Conservation (phyloP, 2,888 invertebrate genomes). For the Ryuthela nishihirai region DNA sequence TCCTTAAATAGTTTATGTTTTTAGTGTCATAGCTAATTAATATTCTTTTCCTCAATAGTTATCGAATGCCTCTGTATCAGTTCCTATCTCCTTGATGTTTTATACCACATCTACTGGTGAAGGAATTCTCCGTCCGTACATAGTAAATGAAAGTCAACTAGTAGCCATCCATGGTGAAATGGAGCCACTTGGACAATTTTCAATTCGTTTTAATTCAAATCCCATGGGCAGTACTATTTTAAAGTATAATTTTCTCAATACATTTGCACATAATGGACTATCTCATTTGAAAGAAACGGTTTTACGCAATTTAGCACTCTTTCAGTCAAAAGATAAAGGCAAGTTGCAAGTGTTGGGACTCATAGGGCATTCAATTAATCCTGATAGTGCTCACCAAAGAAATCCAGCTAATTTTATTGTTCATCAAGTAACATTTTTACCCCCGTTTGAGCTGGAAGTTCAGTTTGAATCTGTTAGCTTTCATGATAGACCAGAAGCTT, state of each 20-base stretch:
- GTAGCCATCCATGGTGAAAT: conserved; percentile 71
- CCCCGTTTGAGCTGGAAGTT: conserved; percentile 78
- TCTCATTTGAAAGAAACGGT: conserved; percentile 71
- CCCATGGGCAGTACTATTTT: conserved; percentile 55
- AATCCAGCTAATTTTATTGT: conserved; percentile 51
- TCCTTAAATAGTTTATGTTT: too few species aligned
- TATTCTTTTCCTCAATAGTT: too few species aligned
- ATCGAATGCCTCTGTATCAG: too few species aligned
- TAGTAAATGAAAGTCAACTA: conserved; percentile 46
- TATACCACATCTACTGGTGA: conserved; percentile 70
- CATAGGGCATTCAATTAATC: conserved; percentile 43
- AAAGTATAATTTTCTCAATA: conserved; percentile 70
- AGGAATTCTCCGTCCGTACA: conserved; percentile 46
- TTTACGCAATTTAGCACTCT: conserved; percentile 63
- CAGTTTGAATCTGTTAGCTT: conserved; percentile 69
- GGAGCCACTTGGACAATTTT: conserved; percentile 67
- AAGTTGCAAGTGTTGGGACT: conserved; percentile 49
- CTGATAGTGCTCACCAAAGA: conserved; percentile 28
- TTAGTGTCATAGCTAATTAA: too few species aligned
- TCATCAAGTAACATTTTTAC: conserved; percentile 61
- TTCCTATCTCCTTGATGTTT: conserved; percentile 66
- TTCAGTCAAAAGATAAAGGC: conserved; percentile 50
- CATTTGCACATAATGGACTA: conserved; percentile 61
- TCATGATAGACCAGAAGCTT: conserved; percentile 56
- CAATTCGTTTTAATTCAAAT: conserved; percentile 17